These are phyloP conservation scores for Drosophila willistoni DNA, from an alignment of 1,140 invertebrate species.

Conservation along the genomic window DNA sequence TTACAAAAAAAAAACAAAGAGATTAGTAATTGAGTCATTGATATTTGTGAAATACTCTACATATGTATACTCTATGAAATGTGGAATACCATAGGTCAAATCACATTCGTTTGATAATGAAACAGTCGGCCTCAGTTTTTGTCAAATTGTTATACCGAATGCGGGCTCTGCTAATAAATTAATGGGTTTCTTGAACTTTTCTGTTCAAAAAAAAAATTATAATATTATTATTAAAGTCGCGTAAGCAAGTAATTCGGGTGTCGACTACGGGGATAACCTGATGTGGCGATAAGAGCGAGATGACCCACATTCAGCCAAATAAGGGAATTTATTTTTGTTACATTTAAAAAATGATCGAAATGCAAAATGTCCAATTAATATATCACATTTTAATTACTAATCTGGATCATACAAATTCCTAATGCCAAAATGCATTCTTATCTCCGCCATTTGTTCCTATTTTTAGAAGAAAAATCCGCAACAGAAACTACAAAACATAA, in stretches of 20 bases:
- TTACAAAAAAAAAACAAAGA: conserved; percentile 52
- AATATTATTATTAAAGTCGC: background rate
- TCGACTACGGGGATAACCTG: conserved; percentile 9
- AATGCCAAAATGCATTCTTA: no score
- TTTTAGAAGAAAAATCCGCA: no score
- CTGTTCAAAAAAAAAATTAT: conserved; percentile 2
- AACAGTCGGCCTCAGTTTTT: conserved; percentile 30
- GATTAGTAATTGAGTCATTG: no score
- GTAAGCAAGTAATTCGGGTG: conserved; percentile 5
- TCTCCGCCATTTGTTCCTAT: no score
- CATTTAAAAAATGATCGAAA: background rate
- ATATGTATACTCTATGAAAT: no score
- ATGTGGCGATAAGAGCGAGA: conserved; percentile 2
- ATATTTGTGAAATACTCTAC: background rate
- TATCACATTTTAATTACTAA: no score
- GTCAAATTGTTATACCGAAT: conserved; percentile 42
- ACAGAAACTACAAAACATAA: no score
- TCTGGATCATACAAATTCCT: no score
- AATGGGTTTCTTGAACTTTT: conserved; percentile 68
- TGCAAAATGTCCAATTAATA: background rate
- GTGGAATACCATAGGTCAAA: conserved; percentile 34
- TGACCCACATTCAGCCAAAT: background rate
- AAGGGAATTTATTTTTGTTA: background rate
- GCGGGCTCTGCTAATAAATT: conserved; percentile 47
- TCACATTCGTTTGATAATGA: conserved; percentile 43